Evolutionary conservation across 2,113 vertebrate species (phyloP).

Genomic region (Rhinoderma darwinii): DNA sequence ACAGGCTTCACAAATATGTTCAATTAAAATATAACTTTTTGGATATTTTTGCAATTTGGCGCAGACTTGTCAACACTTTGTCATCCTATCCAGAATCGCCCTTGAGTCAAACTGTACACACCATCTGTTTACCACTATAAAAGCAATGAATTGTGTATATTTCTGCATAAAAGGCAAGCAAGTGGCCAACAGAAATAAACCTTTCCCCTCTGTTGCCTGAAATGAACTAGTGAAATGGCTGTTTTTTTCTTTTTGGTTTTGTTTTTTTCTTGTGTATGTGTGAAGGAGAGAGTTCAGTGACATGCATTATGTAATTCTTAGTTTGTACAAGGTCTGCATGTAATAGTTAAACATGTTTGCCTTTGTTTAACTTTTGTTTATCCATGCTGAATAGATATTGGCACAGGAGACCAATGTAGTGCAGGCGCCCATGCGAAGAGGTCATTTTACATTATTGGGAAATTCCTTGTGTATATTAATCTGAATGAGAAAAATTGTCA

Average conservation of each 20-base stretch:
- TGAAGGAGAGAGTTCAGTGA: slow-evolving; percentile 46
- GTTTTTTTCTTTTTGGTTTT: not conserved
- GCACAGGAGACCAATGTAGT: slow-evolving; percentile 39
- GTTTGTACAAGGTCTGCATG: slow-evolving; percentile 38
- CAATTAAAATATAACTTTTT: no score
- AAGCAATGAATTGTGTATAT: not conserved
- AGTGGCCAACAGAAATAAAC: not conserved
- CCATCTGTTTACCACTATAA: slow-evolving; percentile 2
- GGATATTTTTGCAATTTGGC: not conserved
- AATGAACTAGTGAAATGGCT: not conserved
- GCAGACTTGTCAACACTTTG: no score
- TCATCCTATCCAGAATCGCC: not conserved
- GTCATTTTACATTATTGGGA: slow-evolving; percentile 21
- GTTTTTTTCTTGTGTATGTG: slow-evolving; percentile 32
- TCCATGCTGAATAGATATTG: slow-evolving; percentile 33
- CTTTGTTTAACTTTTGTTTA: slow-evolving; percentile 49
- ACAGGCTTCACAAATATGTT: no score
- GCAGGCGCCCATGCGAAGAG: not conserved
- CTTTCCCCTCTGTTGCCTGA: slow-evolving; percentile 18
- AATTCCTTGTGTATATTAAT: not conserved
- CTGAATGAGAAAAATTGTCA: not conserved
- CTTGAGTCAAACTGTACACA: not conserved
- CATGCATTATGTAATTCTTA: slow-evolving; percentile 44
- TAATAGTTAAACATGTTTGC: slow-evolving; percentile 54
- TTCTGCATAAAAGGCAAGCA: not conserved